These are phyloP conservation scores for Macquaria australasica DNA, from an alignment of 2,113 vertebrate genomes.

Conservation along the genomic window DNA sequence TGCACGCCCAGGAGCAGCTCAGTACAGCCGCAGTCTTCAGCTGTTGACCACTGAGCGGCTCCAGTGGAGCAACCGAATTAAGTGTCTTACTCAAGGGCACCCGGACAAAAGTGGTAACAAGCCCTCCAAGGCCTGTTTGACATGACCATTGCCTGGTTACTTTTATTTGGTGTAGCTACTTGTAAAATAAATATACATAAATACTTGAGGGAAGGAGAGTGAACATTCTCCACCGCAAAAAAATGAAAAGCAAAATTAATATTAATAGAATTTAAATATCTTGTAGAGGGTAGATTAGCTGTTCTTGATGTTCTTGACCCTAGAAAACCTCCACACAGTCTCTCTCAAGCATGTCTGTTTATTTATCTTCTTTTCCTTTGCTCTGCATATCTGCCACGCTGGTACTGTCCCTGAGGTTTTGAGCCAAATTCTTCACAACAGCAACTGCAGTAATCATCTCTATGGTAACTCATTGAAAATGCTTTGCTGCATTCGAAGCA, in stretches of 20 bases:
- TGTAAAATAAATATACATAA: conserved; percentile 39
- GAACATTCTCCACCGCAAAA: background rate
- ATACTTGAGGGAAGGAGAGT: background rate
- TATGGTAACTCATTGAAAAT: conserved; percentile 64
- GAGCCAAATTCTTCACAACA: conserved; percentile 52
- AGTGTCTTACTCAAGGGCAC: conserved; percentile 66
- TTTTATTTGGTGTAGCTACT: conserved; percentile 32
- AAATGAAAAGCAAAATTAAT: conserved; percentile 30
- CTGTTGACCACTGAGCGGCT: conserved; percentile 53
- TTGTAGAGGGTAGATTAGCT: background rate
- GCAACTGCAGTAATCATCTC: conserved; percentile 70
- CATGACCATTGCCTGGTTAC: conserved; percentile 20
- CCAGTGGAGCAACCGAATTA: conserved; percentile 51
- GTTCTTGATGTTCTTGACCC: conserved; percentile 43
- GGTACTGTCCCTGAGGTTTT: conserved; percentile 53
- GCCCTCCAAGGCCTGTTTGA: conserved; percentile 13
- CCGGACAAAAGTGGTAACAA: conserved; percentile 54
- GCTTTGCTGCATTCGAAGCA: conserved; percentile 58
- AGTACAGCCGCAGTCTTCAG: conserved; percentile 45
- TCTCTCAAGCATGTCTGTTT: conserved; percentile 32
- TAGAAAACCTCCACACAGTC: background rate
- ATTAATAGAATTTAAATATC: conserved; percentile 39
- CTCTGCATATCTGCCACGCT: conserved; percentile 53
- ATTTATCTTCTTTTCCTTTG: conserved; percentile 38
- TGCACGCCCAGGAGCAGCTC: conserved; percentile 59